Percentiles rank a stretch among this genome's conserved stretches.
Evolutionary conservation across 2,797 vertebrate genomes (phyloP).

Genomic region (Telmatherina bonti): DNA sequence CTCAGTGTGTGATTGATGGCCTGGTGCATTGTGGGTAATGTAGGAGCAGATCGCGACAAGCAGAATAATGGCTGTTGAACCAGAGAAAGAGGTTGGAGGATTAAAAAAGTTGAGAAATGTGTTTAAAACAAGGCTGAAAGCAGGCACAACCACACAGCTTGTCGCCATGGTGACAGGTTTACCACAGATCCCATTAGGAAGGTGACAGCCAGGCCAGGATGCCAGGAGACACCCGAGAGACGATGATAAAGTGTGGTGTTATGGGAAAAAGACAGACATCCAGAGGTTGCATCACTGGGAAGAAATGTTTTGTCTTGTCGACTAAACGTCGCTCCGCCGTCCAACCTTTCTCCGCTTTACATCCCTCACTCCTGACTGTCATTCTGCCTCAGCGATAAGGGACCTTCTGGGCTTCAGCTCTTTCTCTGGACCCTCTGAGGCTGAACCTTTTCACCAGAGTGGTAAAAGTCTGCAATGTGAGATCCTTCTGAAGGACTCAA

Average conservation of each 20-base stretch:
- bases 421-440: constrained; percentile 9
- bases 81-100: constrained; percentile 14
- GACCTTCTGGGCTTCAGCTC: constrained; percentile 50
- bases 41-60: constrained; percentile 68
- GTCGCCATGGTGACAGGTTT: constrained; percentile 38
- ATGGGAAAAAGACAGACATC: constrained; percentile 39
- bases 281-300: constrained; percentile 21
- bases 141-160: constrained; percentile 2
- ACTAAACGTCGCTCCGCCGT: constrained; percentile 25
- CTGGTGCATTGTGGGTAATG: constrained; percentile 76
- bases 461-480: constrained; percentile 32
- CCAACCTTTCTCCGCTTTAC: constrained; percentile 60
- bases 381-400: constrained; percentile 63
- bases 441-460: constrained; percentile 59
- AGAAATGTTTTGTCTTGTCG: constrained; percentile 61
- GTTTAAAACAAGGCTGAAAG: neutral
- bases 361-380: constrained; percentile 64
- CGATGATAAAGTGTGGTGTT: constrained; percentile 52
- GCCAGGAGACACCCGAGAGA: constrained; percentile 42
- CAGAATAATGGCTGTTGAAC: constrained; percentile 64
- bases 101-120: constrained; percentile 17
- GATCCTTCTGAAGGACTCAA: constrained; percentile 21
- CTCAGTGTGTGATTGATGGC: constrained; percentile 72
- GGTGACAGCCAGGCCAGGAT: constrained; percentile 16
- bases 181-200: constrained; percentile 43